Base-by-base conservation (phyloP, 37 sponge, comb jelly and placozoan species). In the Oopsacas minuta region DNA sequence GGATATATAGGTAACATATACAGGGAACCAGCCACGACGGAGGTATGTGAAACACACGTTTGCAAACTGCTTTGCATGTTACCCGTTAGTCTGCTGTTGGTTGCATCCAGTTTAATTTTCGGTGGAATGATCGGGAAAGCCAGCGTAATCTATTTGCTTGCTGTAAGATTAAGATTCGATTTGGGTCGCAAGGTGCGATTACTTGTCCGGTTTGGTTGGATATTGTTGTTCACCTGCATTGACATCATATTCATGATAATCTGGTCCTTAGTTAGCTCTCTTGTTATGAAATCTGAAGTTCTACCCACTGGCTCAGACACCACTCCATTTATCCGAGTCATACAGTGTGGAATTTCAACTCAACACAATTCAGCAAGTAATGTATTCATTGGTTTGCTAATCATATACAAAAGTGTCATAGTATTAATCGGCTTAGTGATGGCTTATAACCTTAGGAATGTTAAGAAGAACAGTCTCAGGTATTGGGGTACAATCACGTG, bases 71-170 rank as follows among this genome's bases (percentile, higher is more conserved):
- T 61, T 12, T 61, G 75, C 75, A 61, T 61, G 75, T 12, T 61
- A 5, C 75, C 75, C 28, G 75, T 61, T 3, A 12, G 28, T 3
- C 75, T 61, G 75, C 75, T 61, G 75, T 34, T 61, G 75, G 30
- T n/a, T 3, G 75, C 75, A 3, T 10, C 75, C 28, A 61, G 75
- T n/a, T 3, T 61, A 25, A 12, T 61, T 3, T 61, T 61, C 75
- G 75, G 75, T 5, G 75, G 75, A 61, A 61, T 61, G 75, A 61
- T 61, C 75, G 75, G 75, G 75, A 61, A 61, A 12, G 75, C 75
- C 28, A 25, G 32, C 22, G 1, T 61, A 25, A 61, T 61, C 7
- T 61, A 61, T 34, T 3, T 61, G 28, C 7, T 25, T 34, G 75
- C 75, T 7, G 75, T 61, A 25, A 10, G 22, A 5, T 34, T 61